Base-by-base conservation (phyloP, 2,888 invertebrate species). In the Ichneumon xanthorius region DNA sequence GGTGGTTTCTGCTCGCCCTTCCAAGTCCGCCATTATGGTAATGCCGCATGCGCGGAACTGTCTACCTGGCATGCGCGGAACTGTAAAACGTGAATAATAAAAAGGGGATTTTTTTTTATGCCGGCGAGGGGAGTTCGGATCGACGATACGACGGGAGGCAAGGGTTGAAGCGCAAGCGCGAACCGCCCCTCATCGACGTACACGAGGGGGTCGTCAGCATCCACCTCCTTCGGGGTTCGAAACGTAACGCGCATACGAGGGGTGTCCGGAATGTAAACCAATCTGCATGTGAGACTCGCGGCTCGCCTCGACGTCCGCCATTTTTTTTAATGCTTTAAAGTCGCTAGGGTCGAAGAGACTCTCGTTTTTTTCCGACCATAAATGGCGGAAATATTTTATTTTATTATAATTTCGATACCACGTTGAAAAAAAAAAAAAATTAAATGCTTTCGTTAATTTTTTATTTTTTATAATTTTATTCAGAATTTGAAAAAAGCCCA, bases 81-180 rank as follows among this genome's bases (percentile, higher is more conserved):
- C 89, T 89, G 89, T 91, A 89, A 91, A 89, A 88, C 86, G 89
- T 91, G 92, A 91, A 91, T 91, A 91, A 90, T 90, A 89, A 92
- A 89, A 86, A 89, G 88, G 73, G 4, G 16, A 14, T 78, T 82
- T 65, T 71, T 71, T 78, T 83, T 65, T 11, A 53, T 80, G 58
- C 45, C 37, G 61, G 63, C 83, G 85, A 85, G 83, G 76, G 79
- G 85, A 81, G 78, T 9, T 79, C 73, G 80, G 7, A 80, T 72
- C 80, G 80, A 72, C 61, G 79, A 75, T 67, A 83, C 78, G 78
- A 89, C 70, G 61, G 84, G 78, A 65, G 84, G 90, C 82, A 90
- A 90, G 91, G 90, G 90, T 90, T 89, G 88, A 55, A 84, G 93
- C 93, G 93, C 94, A 93, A 89, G 92, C 93, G 94, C 77, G 93